Evolutionary conservation across 2,113 vertebrate genomes (phyloP).

Genomic region (Aegypius monachus): DNA sequence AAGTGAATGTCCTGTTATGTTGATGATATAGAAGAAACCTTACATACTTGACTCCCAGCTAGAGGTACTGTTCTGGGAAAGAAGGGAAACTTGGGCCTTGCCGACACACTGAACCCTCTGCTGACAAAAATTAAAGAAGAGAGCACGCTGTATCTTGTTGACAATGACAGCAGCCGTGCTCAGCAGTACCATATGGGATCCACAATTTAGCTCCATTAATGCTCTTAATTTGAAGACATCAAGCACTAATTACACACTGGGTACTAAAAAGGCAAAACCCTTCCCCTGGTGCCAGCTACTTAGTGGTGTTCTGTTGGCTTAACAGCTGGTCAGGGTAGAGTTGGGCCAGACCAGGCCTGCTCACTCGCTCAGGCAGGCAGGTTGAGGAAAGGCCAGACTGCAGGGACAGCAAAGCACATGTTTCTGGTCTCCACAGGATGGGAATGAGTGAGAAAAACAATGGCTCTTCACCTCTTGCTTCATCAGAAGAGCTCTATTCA

Average conservation of each 20-base stretch:
- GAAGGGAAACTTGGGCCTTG: conserved; percentile 18
- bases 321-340: conserved; percentile 78
- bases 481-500: background rate
- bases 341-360: conserved; percentile 63
- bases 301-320: conserved; percentile 75
- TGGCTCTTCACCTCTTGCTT: conserved; percentile 37
- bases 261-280: conserved; percentile 80
- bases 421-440: conserved; percentile 45
- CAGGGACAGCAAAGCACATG: conserved; percentile 57
- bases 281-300: conserved; percentile 78
- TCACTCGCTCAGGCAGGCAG: conserved; percentile 69
- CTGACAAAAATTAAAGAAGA: conserved; percentile 45
- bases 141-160: conserved; percentile 72
- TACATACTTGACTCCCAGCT: background rate
- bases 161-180: conserved; percentile 77
- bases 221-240: conserved; percentile 87
- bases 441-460: conserved; percentile 46
- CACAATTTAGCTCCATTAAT: conserved; percentile 85
- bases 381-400: conserved; percentile 63
- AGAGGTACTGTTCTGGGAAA: background rate
- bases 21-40: background rate
- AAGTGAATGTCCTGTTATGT: fast-evolving
- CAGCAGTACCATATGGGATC: conserved; percentile 83
- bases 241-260: conserved; percentile 84
- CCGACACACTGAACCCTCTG: conserved; percentile 17